Conservation (phyloP, 2,888 invertebrate species). For the Epirrhoe tristata region DNA sequence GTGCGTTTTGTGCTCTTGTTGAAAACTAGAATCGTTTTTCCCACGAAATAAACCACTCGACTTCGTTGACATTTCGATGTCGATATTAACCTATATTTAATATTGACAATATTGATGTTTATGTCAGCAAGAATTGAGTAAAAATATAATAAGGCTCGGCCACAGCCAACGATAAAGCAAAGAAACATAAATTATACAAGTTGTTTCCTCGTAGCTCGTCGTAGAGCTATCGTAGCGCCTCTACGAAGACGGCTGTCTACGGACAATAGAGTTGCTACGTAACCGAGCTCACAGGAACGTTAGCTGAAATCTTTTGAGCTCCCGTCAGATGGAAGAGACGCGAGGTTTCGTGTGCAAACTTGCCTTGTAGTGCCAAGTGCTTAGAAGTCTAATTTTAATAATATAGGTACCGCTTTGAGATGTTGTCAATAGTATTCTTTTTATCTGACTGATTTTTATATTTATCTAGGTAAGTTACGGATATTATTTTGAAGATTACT, state of each 20-base stretch:
- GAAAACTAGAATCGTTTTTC: conserved; percentile 3
- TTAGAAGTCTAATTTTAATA: conserved; percentile 56
- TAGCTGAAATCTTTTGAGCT: conserved; percentile 70
- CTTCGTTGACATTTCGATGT: background rate
- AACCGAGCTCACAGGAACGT: conserved; percentile 59
- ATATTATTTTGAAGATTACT: background rate
- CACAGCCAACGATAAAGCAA: conserved; percentile 45
- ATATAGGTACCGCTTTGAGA: conserved; percentile 28
- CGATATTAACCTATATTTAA: too few species aligned
- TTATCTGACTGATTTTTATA: conserved; percentile 1
- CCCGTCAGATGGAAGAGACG: conserved; percentile 62
- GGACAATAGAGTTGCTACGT: conserved; percentile 66
- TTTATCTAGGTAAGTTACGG: background rate
- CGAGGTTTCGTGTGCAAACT: conserved; percentile 59
- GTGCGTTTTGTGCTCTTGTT: conserved; percentile 33
- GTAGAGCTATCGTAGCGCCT: conserved; percentile 53
- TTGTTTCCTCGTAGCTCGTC: conserved; percentile 47
- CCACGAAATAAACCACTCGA: background rate
- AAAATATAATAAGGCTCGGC: conserved; percentile 35
- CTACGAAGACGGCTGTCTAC: conserved; percentile 62
- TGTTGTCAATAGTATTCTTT: conserved; percentile 6
- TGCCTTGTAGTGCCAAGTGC: conserved; percentile 57
- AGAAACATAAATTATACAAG: conserved; percentile 47
- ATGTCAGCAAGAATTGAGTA: background rate
- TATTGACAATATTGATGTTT: background rate